Evolutionary conservation across 2,888 invertebrate species (phyloP), one percentile per base, ranked within the genome.

Genomic region (Cephalotes varians): DNA sequence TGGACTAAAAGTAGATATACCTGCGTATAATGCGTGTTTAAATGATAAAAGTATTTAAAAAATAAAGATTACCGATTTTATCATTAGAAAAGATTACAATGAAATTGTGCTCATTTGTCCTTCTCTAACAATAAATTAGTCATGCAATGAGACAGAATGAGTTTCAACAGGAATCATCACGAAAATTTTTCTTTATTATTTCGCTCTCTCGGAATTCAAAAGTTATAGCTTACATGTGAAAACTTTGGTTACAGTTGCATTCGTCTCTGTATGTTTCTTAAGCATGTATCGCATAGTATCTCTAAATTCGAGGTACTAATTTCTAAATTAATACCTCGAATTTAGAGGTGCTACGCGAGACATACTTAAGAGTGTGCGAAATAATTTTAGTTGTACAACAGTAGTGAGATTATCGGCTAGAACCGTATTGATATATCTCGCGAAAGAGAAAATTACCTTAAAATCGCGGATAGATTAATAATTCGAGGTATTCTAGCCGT

Each of bases 381-480:
- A 60, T 4, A 2, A 25, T 37, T 72, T 28, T 25, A 69, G 54
- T 40, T 6, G 12, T 15, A 65, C 47, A 51, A 76, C n/a, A 49
- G 25, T 15, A 1, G n/a, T 65, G n/a, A 34, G 12, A 34, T 5
- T 51, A 40, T n/a, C 18, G 9, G 21, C 2, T 58, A 21, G 37
- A 18, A 18, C 5, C 10, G n/a, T n/a, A 25, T 60, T 47, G 72
- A 72, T n/a, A 72, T n/a, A 47, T 37, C 54, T 47, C 60, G 47
- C 12, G 12, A 76, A 40, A 12, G n/a, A 64, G 40, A 64, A 54
- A 9, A 25, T 25, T 21, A 73, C 31, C 21, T 31, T 37, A 9
- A 64, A 76, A 65, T 76, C 64, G 15, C 51, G 67, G 10, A 28
- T 51, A 28, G 21, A 76, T 76, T 51, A 40, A 72, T 21, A 47